Evolutionary conservation across 2,888 invertebrate genomes (phyloP).

Genomic region (Schizotus pectinicornis): DNA sequence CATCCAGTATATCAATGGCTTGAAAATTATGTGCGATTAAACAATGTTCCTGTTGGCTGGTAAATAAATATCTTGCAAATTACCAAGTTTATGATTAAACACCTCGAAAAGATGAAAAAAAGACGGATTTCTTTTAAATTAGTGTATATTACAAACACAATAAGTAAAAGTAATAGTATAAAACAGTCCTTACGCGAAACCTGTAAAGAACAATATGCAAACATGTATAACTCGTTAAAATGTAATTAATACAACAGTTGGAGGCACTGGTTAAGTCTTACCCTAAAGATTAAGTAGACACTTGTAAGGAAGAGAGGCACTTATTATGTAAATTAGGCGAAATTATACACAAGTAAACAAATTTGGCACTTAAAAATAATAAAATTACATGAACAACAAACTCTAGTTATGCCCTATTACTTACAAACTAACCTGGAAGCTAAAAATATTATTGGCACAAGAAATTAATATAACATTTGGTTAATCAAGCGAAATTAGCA

Average conservation of each 20-base stretch:
- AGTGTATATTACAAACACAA: conserved; percentile 7
- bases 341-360: conserved; percentile 5
- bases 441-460: conserved; percentile 44
- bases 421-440: conserved; percentile 32
- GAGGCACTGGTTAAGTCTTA: conserved; percentile 26
- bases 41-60: conserved; percentile 54
- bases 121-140: background rate
- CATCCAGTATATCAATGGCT: conserved; percentile 62
- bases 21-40: conserved; percentile 46
- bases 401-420: background rate
- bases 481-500: conserved; percentile 46
- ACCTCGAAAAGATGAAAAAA: background rate
- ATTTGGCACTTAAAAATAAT: conserved; percentile 22
- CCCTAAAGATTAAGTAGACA: conserved; percentile 25
- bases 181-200: conserved; percentile 7
- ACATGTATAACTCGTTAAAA: background rate
- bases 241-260: conserved; percentile 5
- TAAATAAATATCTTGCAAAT: conserved; percentile 13
- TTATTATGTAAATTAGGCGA: conserved; percentile 23
- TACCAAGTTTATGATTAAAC: too few relatives aligned
- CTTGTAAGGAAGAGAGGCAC: conserved; percentile 22
- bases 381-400: conserved; percentile 3
- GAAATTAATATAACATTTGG: conserved; percentile 41
- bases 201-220: background rate
- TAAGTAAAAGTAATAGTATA: background rate